Percentiles rank a stretch among this genome's conserved stretches.
These are phyloP conservation scores for Odontesthes bonariensis DNA, from an alignment of 2,113 vertebrate genomes.

Conservation along the genomic window DNA sequence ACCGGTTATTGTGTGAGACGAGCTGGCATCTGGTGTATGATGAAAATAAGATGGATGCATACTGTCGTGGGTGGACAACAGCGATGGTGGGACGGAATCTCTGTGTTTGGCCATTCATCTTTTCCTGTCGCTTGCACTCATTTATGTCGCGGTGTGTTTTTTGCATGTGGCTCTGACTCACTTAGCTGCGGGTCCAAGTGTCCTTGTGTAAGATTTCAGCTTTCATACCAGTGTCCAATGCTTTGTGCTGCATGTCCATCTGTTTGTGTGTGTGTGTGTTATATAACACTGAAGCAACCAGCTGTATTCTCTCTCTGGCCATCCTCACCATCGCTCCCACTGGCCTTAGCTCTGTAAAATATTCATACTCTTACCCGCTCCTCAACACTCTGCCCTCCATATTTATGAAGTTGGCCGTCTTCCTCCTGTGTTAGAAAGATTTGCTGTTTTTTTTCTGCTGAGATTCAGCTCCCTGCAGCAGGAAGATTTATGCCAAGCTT, in stretches of 20 bases:
- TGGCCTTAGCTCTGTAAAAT: constrained; percentile 70
- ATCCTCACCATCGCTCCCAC: constrained; percentile 55
- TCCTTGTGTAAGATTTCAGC: constrained; percentile 31
- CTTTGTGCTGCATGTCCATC: constrained; percentile 37
- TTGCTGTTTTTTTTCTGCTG: constrained; percentile 33
- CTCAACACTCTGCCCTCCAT: constrained; percentile 63
- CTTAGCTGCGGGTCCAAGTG: constrained; percentile 16
- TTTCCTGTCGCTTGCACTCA: constrained; percentile 13
- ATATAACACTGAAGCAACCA: constrained; percentile 62
- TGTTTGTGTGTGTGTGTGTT: constrained; percentile 53
- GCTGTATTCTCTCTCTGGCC: constrained; percentile 53
- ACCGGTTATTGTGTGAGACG: constrained; percentile 43
- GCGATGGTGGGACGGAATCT: constrained; percentile 5
- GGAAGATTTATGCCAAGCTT: constrained; percentile 52
- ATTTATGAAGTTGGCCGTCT: constrained; percentile 69
- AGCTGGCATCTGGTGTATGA: constrained; percentile 50
- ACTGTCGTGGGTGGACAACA: constrained; percentile 59
- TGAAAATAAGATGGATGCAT: constrained; percentile 66
- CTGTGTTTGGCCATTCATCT: constrained; percentile 54
- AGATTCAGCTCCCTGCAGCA: constrained; percentile 28
- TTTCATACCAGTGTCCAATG: constrained; percentile 29
- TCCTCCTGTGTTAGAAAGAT: constrained; percentile 50
- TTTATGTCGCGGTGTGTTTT: constrained; percentile 25
- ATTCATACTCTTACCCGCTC: constrained; percentile 65
- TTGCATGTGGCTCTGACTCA: not conserved